Percentiles rank a stretch among this genome's conserved stretches.
phyloP scores from a whole-genome alignment of 2,888 invertebrate genomes.

The Pandemis cinnamomeana region DNA sequence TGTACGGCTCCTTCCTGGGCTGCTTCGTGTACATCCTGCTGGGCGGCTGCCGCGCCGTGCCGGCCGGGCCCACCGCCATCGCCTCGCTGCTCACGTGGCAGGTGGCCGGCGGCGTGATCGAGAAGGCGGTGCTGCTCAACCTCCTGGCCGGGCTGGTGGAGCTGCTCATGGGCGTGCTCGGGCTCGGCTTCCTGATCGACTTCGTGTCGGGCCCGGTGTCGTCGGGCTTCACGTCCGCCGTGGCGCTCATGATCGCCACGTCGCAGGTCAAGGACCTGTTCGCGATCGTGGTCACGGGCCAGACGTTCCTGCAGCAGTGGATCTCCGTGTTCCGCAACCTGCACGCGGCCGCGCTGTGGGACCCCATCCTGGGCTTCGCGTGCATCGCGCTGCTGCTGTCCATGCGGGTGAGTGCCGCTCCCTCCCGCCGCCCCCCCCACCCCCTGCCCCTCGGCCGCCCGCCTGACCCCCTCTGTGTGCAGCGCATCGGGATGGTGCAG shows the following conservation, averaged over 20 bases:
- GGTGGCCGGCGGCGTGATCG: slow-evolving; percentile 87
- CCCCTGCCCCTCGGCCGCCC: neutral
- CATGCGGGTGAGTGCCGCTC: slow-evolving; percentile 86
- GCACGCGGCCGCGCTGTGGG: slow-evolving; percentile 87
- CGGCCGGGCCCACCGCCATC: slow-evolving; percentile 96
- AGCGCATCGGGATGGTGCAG: slow-evolving; percentile 87
- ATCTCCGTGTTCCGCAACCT: slow-evolving; percentile 88
- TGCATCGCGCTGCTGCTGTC: slow-evolving; percentile 90
- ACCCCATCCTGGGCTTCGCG: slow-evolving; percentile 89
- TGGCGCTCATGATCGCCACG: slow-evolving; percentile 93
- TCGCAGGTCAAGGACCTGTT: slow-evolving; percentile 95
- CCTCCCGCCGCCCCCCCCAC: neutral
- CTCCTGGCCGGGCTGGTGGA: slow-evolving; percentile 90
- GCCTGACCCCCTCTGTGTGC: slow-evolving; percentile 30
- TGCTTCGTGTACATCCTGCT: slow-evolving; percentile 95
- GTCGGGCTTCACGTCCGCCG: slow-evolving; percentile 95
- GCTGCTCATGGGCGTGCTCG: slow-evolving; percentile 91
- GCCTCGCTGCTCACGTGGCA: slow-evolving; percentile 94
- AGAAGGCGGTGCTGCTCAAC: slow-evolving; percentile 90
- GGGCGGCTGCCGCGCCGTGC: slow-evolving; percentile 96
- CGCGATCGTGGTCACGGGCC: slow-evolving; percentile 88
- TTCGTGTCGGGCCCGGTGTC: slow-evolving; percentile 96
- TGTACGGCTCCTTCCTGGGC: slow-evolving; percentile 97
- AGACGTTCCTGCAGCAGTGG: slow-evolving; percentile 92
- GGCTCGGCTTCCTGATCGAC: slow-evolving; percentile 94